Evolutionary conservation across 2,888 invertebrate genomes (phyloP).

Genomic region (Heliconius ethilla): DNA sequence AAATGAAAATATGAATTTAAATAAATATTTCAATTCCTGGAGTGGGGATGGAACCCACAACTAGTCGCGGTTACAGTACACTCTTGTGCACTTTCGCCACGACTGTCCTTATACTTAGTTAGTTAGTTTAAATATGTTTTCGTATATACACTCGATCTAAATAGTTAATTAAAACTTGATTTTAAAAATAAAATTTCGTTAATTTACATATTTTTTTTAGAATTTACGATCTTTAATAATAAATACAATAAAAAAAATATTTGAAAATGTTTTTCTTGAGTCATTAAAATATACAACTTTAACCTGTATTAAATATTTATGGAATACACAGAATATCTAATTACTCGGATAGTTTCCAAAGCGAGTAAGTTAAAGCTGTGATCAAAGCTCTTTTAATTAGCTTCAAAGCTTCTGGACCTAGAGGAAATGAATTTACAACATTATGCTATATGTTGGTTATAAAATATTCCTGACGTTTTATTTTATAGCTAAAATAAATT

Average conservation of each 20-base stretch:
- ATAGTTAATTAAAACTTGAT: too few species aligned
- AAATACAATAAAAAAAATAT: not conserved
- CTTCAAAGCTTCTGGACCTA: conserved; percentile 15
- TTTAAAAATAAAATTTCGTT: too few species aligned
- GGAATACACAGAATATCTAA: conserved; percentile 12
- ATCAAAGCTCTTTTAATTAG: conserved; percentile 27
- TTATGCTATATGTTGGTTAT: not conserved
- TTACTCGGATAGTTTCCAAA: conserved; percentile 18
- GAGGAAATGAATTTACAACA: not conserved
- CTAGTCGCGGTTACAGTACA: too few species aligned
- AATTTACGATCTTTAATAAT: not conserved
- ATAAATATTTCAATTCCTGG: too few species aligned
- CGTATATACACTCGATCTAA: too few species aligned
- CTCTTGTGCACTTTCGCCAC: too few species aligned
- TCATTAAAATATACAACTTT: not conserved
- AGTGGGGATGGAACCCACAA: too few species aligned
- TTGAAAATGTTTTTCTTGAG: not conserved
- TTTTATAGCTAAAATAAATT: not conserved
- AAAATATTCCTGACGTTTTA: not conserved
- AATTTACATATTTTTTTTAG: too few species aligned
- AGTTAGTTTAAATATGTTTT: too few species aligned
- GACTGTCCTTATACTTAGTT: too few species aligned
- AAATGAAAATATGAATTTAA: too few species aligned
- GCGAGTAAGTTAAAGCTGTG: conserved; percentile 14
- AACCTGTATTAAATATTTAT: not conserved